Conservation (phyloP, 2,113 vertebrate species). For the Oryzias celebensis region DNA sequence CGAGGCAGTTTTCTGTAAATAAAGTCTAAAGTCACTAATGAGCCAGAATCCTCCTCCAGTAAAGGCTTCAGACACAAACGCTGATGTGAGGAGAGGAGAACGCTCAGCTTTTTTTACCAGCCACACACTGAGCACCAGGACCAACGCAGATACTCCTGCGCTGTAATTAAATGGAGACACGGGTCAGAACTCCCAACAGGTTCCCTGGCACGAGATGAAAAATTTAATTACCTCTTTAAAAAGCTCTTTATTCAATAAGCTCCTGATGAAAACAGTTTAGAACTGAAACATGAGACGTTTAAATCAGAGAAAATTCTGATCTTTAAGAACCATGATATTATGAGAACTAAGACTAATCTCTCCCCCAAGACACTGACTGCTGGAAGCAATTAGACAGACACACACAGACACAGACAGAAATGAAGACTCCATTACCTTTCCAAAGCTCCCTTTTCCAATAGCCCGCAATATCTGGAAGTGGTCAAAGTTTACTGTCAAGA, state of each 20-base stretch:
- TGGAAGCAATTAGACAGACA: slow-evolving; percentile 35
- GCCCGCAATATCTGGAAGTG: slow-evolving; percentile 83
- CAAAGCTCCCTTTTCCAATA: slow-evolving; percentile 83
- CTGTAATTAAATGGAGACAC: slow-evolving; percentile 53
- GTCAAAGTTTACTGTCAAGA: slow-evolving; percentile 80
- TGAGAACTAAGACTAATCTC: slow-evolving; percentile 49
- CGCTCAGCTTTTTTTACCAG: neutral
- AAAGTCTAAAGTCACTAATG: no score
- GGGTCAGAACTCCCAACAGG: slow-evolving; percentile 52
- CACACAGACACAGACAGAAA: slow-evolving; percentile 1
- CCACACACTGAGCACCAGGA: slow-evolving; percentile 14
- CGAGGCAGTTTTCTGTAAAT: no score
- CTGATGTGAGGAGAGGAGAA: neutral
- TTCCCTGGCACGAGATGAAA: slow-evolving; percentile 32
- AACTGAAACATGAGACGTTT: neutral
- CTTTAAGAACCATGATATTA: slow-evolving; percentile 41
- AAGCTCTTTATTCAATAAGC: slow-evolving; percentile 25
- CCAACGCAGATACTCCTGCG: slow-evolving; percentile 18
- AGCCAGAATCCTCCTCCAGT: neutral
- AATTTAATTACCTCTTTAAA: slow-evolving; percentile 36
- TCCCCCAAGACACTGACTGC: slow-evolving; percentile 21
- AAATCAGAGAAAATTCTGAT: slow-evolving; percentile 41
- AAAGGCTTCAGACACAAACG: neutral
- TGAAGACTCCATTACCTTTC: slow-evolving; percentile 72
- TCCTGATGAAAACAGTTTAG: slow-evolving; percentile 11